A percentile compares a stretch with the other conserved stretches of the same genome.
phyloP scores from a whole-genome alignment of 2,113 vertebrate species.

The Cnemophilus loriae region DNA sequence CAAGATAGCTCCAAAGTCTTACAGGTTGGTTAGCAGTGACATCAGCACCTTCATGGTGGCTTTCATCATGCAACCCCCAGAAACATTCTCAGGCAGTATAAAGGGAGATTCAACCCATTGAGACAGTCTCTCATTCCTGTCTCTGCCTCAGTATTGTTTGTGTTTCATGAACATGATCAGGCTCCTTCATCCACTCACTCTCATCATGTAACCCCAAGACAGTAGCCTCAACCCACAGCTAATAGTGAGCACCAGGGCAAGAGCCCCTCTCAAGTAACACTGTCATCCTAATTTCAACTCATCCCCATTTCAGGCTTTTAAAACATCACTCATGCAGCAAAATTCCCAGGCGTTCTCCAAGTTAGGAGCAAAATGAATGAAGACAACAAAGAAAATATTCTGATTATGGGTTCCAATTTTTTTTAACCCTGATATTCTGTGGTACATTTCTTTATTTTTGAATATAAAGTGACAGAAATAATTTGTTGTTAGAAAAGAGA shows the following conservation, averaged over 20 bases:
- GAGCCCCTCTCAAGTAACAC: background rate
- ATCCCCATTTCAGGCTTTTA: background rate
- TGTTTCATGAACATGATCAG: background rate
- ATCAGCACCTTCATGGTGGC: background rate
- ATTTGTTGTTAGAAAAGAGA: slow-evolving; percentile 85
- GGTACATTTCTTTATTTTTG: slow-evolving; percentile 82
- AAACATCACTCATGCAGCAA: background rate
- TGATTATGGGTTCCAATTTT: slow-evolving; percentile 44
- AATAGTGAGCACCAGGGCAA: background rate
- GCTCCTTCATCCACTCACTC: background rate
- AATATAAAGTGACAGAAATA: slow-evolving; percentile 88
- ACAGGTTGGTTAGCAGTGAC: background rate
- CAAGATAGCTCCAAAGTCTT: background rate
- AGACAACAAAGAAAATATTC: slow-evolving; percentile 48
- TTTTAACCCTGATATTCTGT: slow-evolving; percentile 79
- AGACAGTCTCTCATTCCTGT: background rate
- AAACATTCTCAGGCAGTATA: background rate
- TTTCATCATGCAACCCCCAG: background rate
- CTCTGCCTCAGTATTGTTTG: background rate
- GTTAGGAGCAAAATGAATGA: slow-evolving; percentile 15
- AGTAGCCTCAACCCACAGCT: background rate
- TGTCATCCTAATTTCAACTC: background rate
- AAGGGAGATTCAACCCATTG: background rate
- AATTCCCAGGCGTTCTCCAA: background rate
- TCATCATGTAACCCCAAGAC: background rate